These are phyloP conservation scores for Actinia equina DNA, from an alignment of 64 coral and sea anemone species.

Conservation along the genomic window DNA sequence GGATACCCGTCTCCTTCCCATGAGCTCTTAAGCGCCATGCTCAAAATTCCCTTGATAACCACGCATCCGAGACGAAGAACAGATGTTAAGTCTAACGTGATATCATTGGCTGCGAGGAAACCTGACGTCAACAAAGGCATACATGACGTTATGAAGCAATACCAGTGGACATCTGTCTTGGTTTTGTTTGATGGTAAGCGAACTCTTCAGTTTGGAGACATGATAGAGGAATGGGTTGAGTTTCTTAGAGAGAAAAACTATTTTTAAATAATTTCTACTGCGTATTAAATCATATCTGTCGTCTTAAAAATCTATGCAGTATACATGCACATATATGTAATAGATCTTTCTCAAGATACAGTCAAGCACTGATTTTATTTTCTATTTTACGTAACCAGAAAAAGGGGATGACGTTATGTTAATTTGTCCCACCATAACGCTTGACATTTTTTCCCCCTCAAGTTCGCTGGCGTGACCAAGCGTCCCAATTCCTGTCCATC, in stretches of 20 bases:
- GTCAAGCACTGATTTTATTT: too few species aligned
- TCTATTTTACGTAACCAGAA: too few species aligned
- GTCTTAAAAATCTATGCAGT: too few species aligned
- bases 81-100: neutral
- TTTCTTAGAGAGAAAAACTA: too few species aligned
- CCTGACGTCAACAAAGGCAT: constrained; percentile 9
- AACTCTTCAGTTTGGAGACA: too few species aligned
- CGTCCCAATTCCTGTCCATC: neutral
- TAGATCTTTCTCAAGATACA: too few species aligned
- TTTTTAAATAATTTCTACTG: too few species aligned
- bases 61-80: neutral
- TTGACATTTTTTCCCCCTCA: too few species aligned
- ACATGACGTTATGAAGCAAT: constrained; percentile 5
- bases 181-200: constrained; percentile 15
- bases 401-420: neutral
- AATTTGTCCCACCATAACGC: too few species aligned
- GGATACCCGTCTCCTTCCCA: neutral
- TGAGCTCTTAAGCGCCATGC: constrained; percentile 18
- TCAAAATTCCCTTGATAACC: neutral
- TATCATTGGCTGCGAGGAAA: constrained; percentile 18
- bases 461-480: constrained; percentile 31
- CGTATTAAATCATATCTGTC: too few species aligned
- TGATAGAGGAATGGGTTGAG: too few species aligned
- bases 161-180: neutral
- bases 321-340: too few species aligned